Base-by-base conservation (phyloP, 1,140 invertebrate species). In the Drosophila simulans region DNA sequence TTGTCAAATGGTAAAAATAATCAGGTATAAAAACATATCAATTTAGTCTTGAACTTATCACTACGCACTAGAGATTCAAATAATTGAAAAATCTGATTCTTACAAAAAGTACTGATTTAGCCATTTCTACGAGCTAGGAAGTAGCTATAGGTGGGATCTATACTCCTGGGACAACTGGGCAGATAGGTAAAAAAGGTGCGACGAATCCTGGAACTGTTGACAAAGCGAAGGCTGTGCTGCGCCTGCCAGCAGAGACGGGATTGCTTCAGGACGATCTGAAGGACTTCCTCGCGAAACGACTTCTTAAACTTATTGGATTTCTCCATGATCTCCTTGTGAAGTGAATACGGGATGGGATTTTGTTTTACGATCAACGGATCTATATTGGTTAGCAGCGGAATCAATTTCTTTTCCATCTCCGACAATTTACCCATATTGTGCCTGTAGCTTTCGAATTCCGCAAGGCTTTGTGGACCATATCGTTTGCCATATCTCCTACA, bases 121-220 rank as follows among this genome's bases (percentile, higher is more conserved):
- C 5, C 11, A 5, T 43, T 13, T 27, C 17, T 45, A 4, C 22
- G 17, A 7, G 56, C 34, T 20, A 49, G 17, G 8, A 12, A 49
- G 5, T n/a, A 3, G 45, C 56, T 54, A 0, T 45, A 3, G 4
- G 31, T 64, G 17, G 59, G 66, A 1, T 12, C 35, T 25, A 13
- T 40, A 22, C 34, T 37, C 0, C n/a, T 20, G 20, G 27, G 3
- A 20, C 17, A 10, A 27, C 42, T 39, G 8, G 51, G 51, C 15
- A 64, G 20, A 49, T 70, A 70, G 0, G 66, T 31, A 20, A 54
- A 70, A 37, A 55, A 70, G 10, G 43, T 64, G 15, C 35, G 20
- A 4, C 25, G 59, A 11, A 70, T 35, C 8, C 15, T 12, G 11
- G 27, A 37, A 3, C 48, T 39, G n/a, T 64, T 64, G 13, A 15